Evolutionary conservation across 2,888 invertebrate species (phyloP).

Genomic region (Drosophila flavopinicola): DNA sequence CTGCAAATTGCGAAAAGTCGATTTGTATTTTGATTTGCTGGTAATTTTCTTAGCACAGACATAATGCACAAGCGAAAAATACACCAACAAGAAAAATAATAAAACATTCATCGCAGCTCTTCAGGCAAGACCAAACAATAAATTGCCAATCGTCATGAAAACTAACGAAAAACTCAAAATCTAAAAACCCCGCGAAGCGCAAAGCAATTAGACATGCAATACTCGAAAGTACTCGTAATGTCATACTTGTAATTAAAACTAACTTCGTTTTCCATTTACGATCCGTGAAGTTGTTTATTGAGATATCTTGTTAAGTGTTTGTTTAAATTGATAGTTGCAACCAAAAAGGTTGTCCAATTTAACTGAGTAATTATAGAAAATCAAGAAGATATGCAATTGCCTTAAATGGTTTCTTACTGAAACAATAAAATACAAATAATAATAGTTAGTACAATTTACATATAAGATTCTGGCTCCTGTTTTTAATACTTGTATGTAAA

Average conservation of each 20-base stretch:
- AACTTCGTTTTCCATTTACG: conserved; percentile 30
- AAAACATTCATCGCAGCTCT: conserved; percentile 52
- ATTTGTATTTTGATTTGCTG: conserved; percentile 40
- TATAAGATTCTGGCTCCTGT: too few species aligned
- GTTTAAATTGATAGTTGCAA: too few species aligned
- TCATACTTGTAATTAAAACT: conserved; percentile 78
- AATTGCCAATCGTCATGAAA: conserved; percentile 73
- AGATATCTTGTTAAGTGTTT: conserved; percentile 3
- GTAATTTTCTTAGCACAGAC: conserved; percentile 49
- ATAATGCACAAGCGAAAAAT: conserved; percentile 5
- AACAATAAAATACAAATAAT: background rate
- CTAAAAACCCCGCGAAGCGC: conserved; percentile 61
- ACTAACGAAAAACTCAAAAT: conserved; percentile 35
- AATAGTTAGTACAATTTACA: too few species aligned
- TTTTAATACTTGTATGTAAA: background rate
- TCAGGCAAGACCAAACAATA: conserved; percentile 54
- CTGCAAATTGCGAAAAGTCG: conserved; percentile 54
- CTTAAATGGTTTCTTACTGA: too few species aligned
- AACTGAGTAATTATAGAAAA: too few species aligned
- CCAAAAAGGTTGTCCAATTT: background rate
- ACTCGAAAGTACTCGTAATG: conserved; percentile 72
- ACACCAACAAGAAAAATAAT: conserved; percentile 5
- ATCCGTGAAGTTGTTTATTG: conserved; percentile 21
- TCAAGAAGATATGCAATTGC: too few species aligned
- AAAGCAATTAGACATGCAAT: conserved; percentile 81